A percentile compares a stretch with the other conserved stretches of the same genome.
Conservation (phyloP, 2,888 invertebrate species). For the Pachycephus smyrnensis region DNA sequence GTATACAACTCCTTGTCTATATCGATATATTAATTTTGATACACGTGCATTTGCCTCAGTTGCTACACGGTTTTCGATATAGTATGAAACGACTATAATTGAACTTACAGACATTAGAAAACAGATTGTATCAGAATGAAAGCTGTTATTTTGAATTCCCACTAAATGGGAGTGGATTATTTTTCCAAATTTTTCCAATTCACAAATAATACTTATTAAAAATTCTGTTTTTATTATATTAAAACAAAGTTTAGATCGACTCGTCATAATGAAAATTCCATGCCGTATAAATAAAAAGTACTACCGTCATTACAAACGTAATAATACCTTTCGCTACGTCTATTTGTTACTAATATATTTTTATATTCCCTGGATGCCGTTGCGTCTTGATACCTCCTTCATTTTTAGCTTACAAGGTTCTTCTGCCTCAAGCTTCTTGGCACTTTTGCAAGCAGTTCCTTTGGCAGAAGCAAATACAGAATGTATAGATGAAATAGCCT, state of each 20-base stretch:
- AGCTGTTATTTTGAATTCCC: neutral
- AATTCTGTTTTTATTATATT: neutral
- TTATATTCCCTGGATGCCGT: slow-evolving; percentile 6
- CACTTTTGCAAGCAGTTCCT: slow-evolving; percentile 19
- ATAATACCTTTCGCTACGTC: neutral
- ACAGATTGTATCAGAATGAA: no score
- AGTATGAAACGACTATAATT: neutral
- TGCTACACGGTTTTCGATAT: neutral
- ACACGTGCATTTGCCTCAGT: neutral
- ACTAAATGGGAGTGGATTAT: neutral
- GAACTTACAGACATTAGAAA: neutral
- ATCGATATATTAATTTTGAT: no score
- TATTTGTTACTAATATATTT: neutral
- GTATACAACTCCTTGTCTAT: no score
- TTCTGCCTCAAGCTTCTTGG: slow-evolving; percentile 20
- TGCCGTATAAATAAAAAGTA: neutral
- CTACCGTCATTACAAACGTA: neutral
- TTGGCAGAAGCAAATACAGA: slow-evolving; percentile 25
- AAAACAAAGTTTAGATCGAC: neutral
- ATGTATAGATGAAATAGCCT: neutral
- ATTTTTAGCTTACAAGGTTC: slow-evolving; percentile 25
- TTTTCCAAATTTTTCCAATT: neutral
- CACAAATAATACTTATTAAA: neutral
- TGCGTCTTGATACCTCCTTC: slow-evolving; percentile 27
- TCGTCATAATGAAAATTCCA: neutral